Evolutionary conservation across 2,113 vertebrate species (phyloP), one percentile per base, ranked within the genome.

Genomic region (Ctenodactylus gundi): DNA sequence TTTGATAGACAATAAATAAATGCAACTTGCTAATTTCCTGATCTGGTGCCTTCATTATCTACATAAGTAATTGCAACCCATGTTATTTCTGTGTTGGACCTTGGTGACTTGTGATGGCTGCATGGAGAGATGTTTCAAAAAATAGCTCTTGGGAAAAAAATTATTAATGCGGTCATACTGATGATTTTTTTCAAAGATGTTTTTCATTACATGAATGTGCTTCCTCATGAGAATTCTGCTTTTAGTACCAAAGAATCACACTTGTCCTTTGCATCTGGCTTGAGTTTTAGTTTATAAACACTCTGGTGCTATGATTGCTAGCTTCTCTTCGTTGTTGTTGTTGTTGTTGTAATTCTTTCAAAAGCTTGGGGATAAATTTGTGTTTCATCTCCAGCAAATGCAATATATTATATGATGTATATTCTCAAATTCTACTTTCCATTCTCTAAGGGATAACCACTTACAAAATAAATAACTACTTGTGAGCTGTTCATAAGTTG

Each of bases 351-450:
- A 41, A 34, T 34, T 70, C 4, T 83, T 23, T 39, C 15, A 20
- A 64, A 96, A 80, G 29, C 7, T 82, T 90, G 8, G 31, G 51
- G 27, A 57, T n/a, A 78, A 72, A 85, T 83, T 60, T 86, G 41
- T 53, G 25, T 46, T 84, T 73, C 53, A 62, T 78, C 39, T 93
- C 39, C 36, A 78, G 41, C 58, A 95, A 88, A 75, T 88, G 9
- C 6, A 62, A 3, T 53, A 0, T 88, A 23, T 82, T 92, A 68
- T 15, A 75, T 11, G 65, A 51, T 13, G 2, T 78, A 29, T 57
- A 67, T 7, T 76, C 94, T 86, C 88, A 27, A 62, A 76, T 86
- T 93, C n/a, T 85, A 67, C 34, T 87, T 70, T 70, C 91, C 91
- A 76, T 72, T 20, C 31, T 94, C 68, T 68, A 13, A 94, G n/a